Percentiles rank a stretch among this genome's conserved stretches.
Evolutionary conservation across 1,140 invertebrate species (phyloP).

Genomic region (Ylistrum balloti): DNA sequence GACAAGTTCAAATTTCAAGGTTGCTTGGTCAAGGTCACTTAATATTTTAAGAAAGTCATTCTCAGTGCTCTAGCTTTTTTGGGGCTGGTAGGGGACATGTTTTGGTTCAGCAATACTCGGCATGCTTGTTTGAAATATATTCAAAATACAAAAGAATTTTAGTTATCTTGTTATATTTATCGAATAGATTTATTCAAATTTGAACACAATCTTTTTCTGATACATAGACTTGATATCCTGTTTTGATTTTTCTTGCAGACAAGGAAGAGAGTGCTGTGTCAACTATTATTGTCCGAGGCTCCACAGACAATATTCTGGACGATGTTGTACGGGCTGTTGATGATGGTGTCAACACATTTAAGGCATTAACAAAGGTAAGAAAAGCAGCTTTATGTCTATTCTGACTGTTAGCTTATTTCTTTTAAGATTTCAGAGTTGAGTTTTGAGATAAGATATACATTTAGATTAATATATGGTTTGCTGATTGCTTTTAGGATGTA

Average conservation of each 20-base stretch:
- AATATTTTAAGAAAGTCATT: too few species aligned
- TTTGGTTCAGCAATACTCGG: too few species aligned
- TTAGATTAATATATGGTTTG: background rate
- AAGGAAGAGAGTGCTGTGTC: conserved; percentile 91
- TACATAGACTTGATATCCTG: background rate
- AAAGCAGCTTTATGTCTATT: background rate
- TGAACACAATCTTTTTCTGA: too few species aligned
- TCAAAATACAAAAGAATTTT: too few species aligned
- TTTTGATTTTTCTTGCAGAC: conserved; percentile 75
- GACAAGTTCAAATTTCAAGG: too few species aligned
- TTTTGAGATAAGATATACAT: background rate
- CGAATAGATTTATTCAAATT: too few species aligned
- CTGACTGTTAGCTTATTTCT: background rate
- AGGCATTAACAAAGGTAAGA: conserved; percentile 88
- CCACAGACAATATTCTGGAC: conserved; percentile 99
- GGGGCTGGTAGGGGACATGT: too few species aligned
- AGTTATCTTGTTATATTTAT: too few species aligned
- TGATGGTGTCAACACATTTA: conserved; percentile 99
- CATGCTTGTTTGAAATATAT: too few species aligned
- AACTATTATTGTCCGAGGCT: conserved; percentile 96
- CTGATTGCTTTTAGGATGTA: conserved; percentile 85
- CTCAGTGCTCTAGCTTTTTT: too few species aligned
- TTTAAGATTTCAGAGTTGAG: background rate
- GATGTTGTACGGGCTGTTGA: conserved; percentile 99
- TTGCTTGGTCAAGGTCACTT: too few species aligned